Percentiles rank a stretch among this genome's conserved stretches.
phyloP scores from a whole-genome alignment of 2,797 vertebrate genomes.

The Pogonophryne albipinna region DNA sequence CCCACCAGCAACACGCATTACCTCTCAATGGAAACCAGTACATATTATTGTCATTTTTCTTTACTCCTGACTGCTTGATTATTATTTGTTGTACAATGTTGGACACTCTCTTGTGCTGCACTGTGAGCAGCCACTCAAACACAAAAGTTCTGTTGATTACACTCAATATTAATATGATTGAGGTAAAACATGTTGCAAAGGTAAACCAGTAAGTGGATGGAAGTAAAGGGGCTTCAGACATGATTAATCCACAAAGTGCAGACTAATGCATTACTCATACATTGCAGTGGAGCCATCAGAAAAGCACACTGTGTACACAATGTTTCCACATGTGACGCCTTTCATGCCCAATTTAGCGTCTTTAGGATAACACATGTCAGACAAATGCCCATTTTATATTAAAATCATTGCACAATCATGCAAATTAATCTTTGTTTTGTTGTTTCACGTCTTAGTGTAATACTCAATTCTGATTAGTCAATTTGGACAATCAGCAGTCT shows the following conservation, averaged over 20 bases:
- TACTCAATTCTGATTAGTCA: no score
- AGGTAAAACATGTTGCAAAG: no score
- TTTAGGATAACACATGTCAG: background rate
- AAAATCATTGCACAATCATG: background rate
- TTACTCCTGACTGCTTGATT: background rate
- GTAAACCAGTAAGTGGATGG: background rate
- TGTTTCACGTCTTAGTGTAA: no score
- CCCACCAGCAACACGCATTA: background rate
- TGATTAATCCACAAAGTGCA: background rate
- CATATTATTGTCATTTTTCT: background rate
- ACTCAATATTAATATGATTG: background rate
- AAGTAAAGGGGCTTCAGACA: slow-evolving; percentile 1
- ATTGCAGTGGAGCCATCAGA: background rate
- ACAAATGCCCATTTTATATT: background rate
- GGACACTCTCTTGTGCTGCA: background rate
- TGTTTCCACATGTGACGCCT: no score
- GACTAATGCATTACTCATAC: background rate
- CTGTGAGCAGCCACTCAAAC: background rate
- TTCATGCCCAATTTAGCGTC: no score
- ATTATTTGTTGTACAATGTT: background rate
- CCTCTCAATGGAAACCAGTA: background rate
- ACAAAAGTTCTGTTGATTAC: background rate
- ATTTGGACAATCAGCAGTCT: no score
- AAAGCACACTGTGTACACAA: no score
- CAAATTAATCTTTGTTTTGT: background rate